A percentile compares a stretch with the other conserved stretches of the same genome.
Evolutionary conservation across 2,113 vertebrate genomes (phyloP).

Genomic region (Prolemur simus): DNA sequence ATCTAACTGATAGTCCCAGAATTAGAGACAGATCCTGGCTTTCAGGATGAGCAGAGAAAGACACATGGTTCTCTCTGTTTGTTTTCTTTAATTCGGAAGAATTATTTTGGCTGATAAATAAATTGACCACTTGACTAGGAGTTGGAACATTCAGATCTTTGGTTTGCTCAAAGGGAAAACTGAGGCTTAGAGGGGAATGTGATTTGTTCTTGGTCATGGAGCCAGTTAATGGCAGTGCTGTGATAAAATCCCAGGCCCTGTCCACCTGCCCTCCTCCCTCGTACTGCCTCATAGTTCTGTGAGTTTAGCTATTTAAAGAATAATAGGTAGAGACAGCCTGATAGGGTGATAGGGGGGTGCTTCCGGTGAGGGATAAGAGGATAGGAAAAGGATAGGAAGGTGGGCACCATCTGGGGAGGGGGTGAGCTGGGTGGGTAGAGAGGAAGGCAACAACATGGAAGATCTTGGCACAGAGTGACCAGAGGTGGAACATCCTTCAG

Average conservation of each 20-base stretch:
- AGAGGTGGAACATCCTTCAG: not conserved
- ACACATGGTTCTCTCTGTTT: not conserved
- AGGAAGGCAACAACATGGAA: too few species aligned
- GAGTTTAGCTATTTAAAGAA: not conserved
- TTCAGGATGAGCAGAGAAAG: not conserved
- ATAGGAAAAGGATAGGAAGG: not conserved
- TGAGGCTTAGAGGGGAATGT: not conserved
- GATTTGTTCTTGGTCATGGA: not conserved
- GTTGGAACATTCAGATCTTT: not conserved
- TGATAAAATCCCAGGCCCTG: not conserved
- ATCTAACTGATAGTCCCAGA: not conserved
- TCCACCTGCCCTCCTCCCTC: not conserved
- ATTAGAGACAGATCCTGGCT: not conserved
- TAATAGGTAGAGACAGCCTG: not conserved
- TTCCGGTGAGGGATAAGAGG: accelerated
- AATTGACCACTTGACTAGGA: not conserved
- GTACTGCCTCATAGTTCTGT: not conserved
- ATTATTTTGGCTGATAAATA: not conserved
- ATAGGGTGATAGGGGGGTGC: not conserved
- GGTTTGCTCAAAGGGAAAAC: not conserved
- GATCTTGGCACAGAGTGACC: not conserved
- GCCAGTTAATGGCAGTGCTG: not conserved
- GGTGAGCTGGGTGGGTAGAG: not conserved
- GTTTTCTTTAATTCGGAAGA: not conserved
- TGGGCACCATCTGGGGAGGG: not conserved